These are phyloP conservation scores for Drosophila paramelanica DNA, from an alignment of 2,888 invertebrate genomes.

Conservation along the genomic window DNA sequence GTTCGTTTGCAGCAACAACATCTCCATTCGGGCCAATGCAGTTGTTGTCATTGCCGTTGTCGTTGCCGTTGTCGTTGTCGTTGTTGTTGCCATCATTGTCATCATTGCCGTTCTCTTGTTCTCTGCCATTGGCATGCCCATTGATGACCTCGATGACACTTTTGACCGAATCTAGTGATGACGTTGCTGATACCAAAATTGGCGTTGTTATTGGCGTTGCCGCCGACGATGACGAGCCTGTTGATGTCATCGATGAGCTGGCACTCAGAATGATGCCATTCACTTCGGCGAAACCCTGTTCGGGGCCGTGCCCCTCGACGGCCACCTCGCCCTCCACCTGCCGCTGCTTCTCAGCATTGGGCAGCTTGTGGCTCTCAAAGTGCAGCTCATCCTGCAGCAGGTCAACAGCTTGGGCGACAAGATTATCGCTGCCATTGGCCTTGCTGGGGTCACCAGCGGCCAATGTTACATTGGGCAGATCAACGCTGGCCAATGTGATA, in stretches of 20 bases:
- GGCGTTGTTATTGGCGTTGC: constrained; percentile 69
- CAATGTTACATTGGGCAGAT: constrained; percentile 63
- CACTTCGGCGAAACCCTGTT: not conserved
- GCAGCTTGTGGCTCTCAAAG: constrained; percentile 80
- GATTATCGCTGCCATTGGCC: constrained; percentile 18
- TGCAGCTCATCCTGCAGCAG: constrained; percentile 65
- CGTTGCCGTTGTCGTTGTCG: constrained; percentile 3
- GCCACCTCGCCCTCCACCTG: constrained; percentile 35
- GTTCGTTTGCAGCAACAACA: constrained; percentile 14
- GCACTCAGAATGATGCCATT: constrained; percentile 46
- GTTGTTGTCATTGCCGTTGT: constrained; percentile 13
- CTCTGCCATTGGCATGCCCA: constrained; percentile 33
- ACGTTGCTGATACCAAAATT: constrained; percentile 77
- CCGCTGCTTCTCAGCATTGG: constrained; percentile 57
- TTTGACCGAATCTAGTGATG: constrained; percentile 79
- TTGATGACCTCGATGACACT: constrained; percentile 73
- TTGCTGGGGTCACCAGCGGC: constrained; percentile 6
- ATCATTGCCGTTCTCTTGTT: constrained; percentile 25
- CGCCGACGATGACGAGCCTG: constrained; percentile 53
- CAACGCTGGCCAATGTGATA: constrained; percentile 76
- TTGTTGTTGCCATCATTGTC: constrained; percentile 20
- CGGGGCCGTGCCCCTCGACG: not conserved
- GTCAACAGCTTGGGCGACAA: constrained; percentile 52
- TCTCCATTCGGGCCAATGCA: constrained; percentile 10
- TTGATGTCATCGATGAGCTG: constrained; percentile 61